Evolutionary conservation across 2,888 invertebrate genomes (phyloP).

Genomic region (Taenaris catops): DNA sequence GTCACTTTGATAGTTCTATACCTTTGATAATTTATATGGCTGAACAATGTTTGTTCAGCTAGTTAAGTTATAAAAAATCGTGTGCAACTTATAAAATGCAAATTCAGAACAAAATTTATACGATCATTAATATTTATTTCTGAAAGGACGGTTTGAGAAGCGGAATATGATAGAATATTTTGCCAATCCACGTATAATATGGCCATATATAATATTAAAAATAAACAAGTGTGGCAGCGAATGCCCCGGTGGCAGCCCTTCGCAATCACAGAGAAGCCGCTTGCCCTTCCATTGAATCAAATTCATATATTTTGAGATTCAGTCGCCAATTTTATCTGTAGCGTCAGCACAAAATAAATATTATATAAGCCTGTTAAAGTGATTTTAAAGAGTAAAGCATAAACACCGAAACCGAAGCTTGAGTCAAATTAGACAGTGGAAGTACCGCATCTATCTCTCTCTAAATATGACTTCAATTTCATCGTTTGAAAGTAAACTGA

Average conservation of each 20-base stretch:
- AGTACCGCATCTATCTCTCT: too few species aligned
- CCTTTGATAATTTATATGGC: too few species aligned
- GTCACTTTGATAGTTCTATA: too few species aligned
- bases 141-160: constrained; percentile 26
- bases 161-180: constrained; percentile 58
- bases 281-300: constrained; percentile 80
- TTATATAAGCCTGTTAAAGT: too few species aligned
- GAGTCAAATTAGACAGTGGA: too few species aligned
- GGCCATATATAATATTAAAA: constrained; percentile 63
- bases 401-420: too few species aligned
- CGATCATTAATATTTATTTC: constrained; percentile 22
- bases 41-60: too few species aligned
- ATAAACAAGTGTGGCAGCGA: constrained; percentile 51
- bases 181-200: constrained; percentile 47
- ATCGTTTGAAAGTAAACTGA: too few species aligned
- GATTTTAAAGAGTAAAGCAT: too few species aligned
- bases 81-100: not conserved
- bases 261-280: constrained; percentile 68
- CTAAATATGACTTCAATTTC: too few species aligned
- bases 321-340: constrained; percentile 77
- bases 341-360: constrained; percentile 42
- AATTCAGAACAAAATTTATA: constrained; percentile 8
- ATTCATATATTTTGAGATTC: constrained; percentile 81
- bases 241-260: constrained; percentile 75
- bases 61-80: too few species aligned